These are phyloP conservation scores for Coilia nasus DNA, from an alignment of 2,797 vertebrate species.

Conservation along the genomic window DNA sequence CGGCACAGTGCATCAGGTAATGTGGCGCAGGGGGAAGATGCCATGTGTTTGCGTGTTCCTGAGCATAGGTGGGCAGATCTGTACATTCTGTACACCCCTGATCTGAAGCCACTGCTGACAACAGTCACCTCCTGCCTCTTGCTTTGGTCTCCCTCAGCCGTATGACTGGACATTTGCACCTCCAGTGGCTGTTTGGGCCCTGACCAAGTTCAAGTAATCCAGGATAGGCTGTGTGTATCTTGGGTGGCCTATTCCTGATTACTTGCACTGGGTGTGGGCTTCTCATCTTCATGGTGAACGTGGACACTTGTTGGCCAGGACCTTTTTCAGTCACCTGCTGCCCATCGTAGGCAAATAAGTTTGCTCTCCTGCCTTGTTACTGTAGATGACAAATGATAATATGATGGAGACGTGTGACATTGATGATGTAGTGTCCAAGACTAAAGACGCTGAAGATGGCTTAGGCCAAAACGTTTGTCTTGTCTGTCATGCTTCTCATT, in stretches of 20 bases:
- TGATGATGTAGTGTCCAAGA: not conserved
- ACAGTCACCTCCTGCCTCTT: not conserved
- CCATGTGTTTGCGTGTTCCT: not conserved
- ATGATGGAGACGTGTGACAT: not conserved
- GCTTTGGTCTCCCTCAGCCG: not conserved
- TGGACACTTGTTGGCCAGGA: not conserved
- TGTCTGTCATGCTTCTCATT: too few relatives aligned
- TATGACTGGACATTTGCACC: not conserved
- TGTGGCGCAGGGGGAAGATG: not conserved
- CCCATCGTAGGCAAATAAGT: not conserved
- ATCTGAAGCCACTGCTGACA: not conserved
- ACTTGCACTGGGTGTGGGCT: constrained; percentile 91
- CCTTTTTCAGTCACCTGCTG: not conserved
- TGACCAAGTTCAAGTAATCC: constrained; percentile 99
- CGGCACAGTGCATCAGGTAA: constrained; percentile 97
- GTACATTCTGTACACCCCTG: not conserved
- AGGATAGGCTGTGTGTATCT: constrained; percentile 98
- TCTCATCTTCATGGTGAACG: constrained; percentile 41
- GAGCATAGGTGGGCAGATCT: not conserved
- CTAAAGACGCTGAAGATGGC: too few relatives aligned
- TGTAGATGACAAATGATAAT: not conserved
- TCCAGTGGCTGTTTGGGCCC: constrained; percentile 58
- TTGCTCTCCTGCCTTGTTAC: not conserved
- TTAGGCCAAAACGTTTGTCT: too few relatives aligned
- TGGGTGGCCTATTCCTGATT: constrained; percentile 96